A percentile compares a stretch with the other conserved stretches of the same genome.
Evolutionary conservation across 2,888 invertebrate species (phyloP).

Genomic region (Drosophila ochracea): DNA sequence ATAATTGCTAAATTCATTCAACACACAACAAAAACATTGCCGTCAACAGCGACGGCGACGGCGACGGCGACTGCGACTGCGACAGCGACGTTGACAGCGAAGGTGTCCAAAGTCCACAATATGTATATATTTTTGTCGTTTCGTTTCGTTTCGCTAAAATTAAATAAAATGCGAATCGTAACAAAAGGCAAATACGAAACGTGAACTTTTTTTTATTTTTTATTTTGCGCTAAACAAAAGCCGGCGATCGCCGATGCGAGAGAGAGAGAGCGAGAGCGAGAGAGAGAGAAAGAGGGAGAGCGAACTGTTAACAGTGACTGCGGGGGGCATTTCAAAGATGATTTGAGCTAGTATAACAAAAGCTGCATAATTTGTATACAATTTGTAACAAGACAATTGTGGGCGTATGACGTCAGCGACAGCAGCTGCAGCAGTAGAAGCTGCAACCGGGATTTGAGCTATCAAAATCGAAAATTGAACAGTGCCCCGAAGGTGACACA

Average conservation of each 20-base stretch:
- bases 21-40: conserved; percentile 42
- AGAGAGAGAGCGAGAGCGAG: background rate
- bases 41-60: background rate
- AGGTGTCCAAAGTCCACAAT: conserved; percentile 71
- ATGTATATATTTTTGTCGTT: conserved; percentile 44
- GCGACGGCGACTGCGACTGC: background rate
- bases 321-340: conserved; percentile 22
- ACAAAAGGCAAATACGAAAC: conserved; percentile 54
- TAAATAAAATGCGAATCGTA: conserved; percentile 69
- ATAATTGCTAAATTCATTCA: conserved; percentile 56
- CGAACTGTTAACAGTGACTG: conserved; percentile 16
- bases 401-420: conserved; percentile 46
- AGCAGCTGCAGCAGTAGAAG: conserved; percentile 11
- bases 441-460: conserved; percentile 45
- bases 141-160: conserved; percentile 74
- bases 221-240: conserved; percentile 39
- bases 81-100: conserved; percentile 7
- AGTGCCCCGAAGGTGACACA: conserved; percentile 58
- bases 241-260: conserved; percentile 43
- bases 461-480: conserved; percentile 41
- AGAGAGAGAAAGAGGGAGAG: background rate
- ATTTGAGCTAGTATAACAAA: conserved; percentile 36
- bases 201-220: conserved; percentile 59
- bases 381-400: conserved; percentile 20
- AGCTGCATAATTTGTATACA: conserved; percentile 45